Percentiles rank a stretch among this genome's conserved stretches.
Conservation (phyloP, 2,113 vertebrate species). For the Crypturellus undulatus region DNA sequence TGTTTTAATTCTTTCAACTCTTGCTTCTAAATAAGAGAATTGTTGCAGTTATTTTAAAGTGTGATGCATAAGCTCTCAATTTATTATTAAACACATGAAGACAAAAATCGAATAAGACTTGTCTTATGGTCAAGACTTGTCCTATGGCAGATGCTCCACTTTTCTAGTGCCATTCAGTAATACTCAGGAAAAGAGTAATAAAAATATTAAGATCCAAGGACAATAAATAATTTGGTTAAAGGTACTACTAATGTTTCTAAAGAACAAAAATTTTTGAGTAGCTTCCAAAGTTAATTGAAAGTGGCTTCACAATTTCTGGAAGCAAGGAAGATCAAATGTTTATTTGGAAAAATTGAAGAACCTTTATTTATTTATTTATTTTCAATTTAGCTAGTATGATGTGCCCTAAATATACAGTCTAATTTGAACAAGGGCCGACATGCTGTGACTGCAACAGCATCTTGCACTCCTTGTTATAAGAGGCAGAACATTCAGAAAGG, state of each 20-base stretch:
- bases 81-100: neutral
- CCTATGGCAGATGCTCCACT: neutral
- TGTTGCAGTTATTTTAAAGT: neutral
- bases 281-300: neutral
- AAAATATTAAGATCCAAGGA: neutral
- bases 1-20: neutral
- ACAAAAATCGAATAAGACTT: neutral
- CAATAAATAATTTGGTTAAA: neutral
- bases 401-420: neutral
- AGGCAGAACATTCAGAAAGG: neutral
- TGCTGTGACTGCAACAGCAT: neutral
- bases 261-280: neutral
- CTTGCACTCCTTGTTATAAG: neutral
- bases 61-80: neutral
- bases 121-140: neutral
- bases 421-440: neutral
- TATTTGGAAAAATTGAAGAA: neutral
- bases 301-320: neutral
- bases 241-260: neutral
- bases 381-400: neutral
- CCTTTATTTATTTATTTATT: neutral
- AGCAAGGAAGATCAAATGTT: neutral
- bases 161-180: neutral
- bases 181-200: neutral
- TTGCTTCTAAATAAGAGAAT: neutral